Evolutionary conservation across 2,888 invertebrate species (phyloP).

Genomic region (Creontiades dilutus): DNA sequence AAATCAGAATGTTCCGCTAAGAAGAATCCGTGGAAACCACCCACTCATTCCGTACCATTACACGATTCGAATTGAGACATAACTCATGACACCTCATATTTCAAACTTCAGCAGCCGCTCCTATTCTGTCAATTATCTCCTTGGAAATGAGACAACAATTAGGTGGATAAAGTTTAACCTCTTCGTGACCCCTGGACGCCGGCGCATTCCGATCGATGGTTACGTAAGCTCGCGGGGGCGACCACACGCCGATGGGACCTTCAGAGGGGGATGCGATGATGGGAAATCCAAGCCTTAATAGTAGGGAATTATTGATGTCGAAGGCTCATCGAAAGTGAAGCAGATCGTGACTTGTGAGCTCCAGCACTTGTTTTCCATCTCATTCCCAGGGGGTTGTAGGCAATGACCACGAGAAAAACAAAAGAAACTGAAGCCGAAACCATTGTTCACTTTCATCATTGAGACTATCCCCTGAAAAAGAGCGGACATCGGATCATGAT

Average conservation of each 20-base stretch:
- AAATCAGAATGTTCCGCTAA: too few species aligned
- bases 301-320: constrained; percentile 55
- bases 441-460: not conserved
- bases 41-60: too few species aligned
- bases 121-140: constrained; percentile 12
- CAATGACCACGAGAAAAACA: not conserved
- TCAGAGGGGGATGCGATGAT: not conserved
- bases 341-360: constrained; percentile 44
- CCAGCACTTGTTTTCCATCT: constrained; percentile 46
- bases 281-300: constrained; percentile 47
- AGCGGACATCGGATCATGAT: not conserved
- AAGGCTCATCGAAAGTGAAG: constrained; percentile 60
- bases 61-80: too few species aligned
- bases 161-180: constrained; percentile 41
- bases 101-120: not conserved
- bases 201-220: constrained; percentile 49
- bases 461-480: not conserved
- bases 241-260: constrained; percentile 24
- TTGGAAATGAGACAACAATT: constrained; percentile 48
- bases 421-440: not conserved
- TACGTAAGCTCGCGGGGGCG: constrained; percentile 47
- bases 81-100: too few species aligned
- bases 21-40: too few species aligned
- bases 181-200: constrained; percentile 46
- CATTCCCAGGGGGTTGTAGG: not conserved